A percentile compares a stretch with the other conserved stretches of the same genome.
Evolutionary conservation across 1,140 invertebrate species (phyloP).

Genomic region (Sycophaga agraensis): DNA sequence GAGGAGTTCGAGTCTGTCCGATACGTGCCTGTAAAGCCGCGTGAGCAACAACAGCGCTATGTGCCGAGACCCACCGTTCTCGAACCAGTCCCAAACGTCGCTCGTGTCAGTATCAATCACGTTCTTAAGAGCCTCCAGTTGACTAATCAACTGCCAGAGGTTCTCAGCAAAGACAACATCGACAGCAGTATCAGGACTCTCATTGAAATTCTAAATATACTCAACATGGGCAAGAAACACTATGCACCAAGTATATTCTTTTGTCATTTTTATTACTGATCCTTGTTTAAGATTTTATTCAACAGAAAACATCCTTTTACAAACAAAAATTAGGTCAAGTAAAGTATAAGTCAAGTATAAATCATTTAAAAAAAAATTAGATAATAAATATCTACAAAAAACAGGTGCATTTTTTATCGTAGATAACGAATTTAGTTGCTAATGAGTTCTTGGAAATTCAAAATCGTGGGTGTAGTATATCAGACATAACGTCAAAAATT

Average conservation of each 20-base stretch:
- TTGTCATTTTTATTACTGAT: neutral
- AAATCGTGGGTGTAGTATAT: too few relatives aligned
- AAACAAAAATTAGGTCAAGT: neutral
- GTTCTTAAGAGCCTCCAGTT: conserved; percentile 65
- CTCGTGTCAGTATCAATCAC: conserved; percentile 36
- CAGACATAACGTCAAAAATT: too few relatives aligned
- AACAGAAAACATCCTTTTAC: too few relatives aligned
- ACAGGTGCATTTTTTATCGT: too few relatives aligned
- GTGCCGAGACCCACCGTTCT: neutral
- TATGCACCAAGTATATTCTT: neutral
- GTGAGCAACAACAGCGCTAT: too few relatives aligned
- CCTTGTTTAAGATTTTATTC: neutral
- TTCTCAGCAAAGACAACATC: conserved; percentile 72
- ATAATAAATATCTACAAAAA: neutral
- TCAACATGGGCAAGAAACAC: conserved; percentile 54
- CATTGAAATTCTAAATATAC: conserved; percentile 68
- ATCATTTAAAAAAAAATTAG: neutral
- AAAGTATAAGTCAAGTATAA: neutral
- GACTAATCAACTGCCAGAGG: conserved; percentile 72
- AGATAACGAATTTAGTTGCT: too few relatives aligned
- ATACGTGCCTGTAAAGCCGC: conserved; percentile 31
- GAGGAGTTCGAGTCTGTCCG: conserved; percentile 44
- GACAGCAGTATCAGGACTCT: conserved; percentile 76
- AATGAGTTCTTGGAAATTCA: too few relatives aligned
- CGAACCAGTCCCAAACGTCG: neutral